A percentile compares a stretch with the other conserved stretches of the same genome.
Evolutionary conservation across 2,888 invertebrate species (phyloP).

Genomic region (Cyrtodaria siliqua): DNA sequence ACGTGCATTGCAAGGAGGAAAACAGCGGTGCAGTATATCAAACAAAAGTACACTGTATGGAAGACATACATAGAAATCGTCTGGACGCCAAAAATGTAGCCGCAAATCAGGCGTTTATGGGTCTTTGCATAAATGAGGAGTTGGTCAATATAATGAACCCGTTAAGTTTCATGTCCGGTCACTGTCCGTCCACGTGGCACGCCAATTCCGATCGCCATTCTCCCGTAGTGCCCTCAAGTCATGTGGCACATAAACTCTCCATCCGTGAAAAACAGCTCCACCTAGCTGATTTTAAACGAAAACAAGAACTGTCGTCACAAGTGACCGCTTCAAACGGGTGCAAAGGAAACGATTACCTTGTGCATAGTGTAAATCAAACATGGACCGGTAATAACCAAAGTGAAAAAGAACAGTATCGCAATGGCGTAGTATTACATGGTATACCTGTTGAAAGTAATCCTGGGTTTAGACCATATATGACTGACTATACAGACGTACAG

Average conservation of each 20-base stretch:
- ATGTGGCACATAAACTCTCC: conserved; percentile 72
- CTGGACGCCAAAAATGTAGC: background rate
- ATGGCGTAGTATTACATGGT: background rate
- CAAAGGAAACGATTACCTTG: background rate
- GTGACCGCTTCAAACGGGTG: too few relatives aligned
- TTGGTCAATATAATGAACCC: background rate
- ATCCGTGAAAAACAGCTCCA: conserved; percentile 73
- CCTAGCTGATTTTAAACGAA: conserved; percentile 68
- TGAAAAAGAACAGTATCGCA: background rate
- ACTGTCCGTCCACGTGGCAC: conserved; percentile 82
- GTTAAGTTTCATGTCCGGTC: background rate
- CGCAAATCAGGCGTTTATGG: background rate
- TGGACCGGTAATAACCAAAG: background rate
- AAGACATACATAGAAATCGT: background rate
- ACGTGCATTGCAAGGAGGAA: background rate
- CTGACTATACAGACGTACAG: background rate
- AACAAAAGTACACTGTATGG: background rate
- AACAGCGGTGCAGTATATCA: background rate
- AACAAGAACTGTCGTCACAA: conserved; percentile 53
- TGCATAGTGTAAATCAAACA: background rate
- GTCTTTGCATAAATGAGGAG: conserved; percentile 1
- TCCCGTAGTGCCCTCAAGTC: conserved; percentile 79
- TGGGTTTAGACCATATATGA: background rate
- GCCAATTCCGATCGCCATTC: conserved; percentile 76
- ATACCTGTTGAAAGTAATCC: background rate